phyloP scores from a whole-genome alignment of 2,888 invertebrate species.

The Tetragnatha montana region DNA sequence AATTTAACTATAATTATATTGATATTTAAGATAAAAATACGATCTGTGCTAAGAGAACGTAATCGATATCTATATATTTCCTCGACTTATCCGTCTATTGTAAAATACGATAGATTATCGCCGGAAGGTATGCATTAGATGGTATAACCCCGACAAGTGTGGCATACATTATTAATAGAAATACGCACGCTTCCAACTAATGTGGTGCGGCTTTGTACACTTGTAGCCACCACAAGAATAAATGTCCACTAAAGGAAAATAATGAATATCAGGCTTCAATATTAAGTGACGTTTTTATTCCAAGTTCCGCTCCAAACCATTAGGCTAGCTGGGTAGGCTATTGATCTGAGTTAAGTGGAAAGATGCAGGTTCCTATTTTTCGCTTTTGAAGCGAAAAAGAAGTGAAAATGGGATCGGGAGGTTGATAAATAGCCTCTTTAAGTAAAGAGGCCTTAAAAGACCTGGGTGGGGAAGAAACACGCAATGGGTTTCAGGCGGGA shows the following conservation, averaged over 20 bases:
- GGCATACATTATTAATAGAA: too few species aligned
- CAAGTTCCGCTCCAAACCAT: conserved; percentile 8
- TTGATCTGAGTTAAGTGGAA: conserved; percentile 26
- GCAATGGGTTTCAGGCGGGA: too few species aligned
- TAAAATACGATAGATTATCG: too few species aligned
- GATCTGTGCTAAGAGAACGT: too few species aligned
- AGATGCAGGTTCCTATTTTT: not conserved
- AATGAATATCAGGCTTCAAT: conserved; percentile 37
- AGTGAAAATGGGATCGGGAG: not conserved
- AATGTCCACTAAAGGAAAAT: not conserved
- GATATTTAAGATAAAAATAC: too few species aligned
- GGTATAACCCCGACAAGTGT: too few species aligned
- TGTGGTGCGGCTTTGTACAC: too few species aligned
- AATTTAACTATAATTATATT: too few species aligned
- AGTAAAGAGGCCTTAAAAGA: not conserved
- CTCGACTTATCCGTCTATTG: too few species aligned
- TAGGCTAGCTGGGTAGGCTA: not conserved
- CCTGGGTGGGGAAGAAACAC: not conserved
- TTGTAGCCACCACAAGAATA: not conserved
- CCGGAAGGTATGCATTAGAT: too few species aligned
- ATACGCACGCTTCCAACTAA: too few species aligned
- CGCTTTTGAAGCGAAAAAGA: not conserved
- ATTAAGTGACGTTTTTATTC: conserved; percentile 35
- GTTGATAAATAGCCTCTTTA: not conserved
- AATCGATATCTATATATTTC: too few species aligned